These are phyloP conservation scores for Brienomyrus longianalis DNA, from an alignment of 2,113 vertebrate species.

Conservation along the genomic window DNA sequence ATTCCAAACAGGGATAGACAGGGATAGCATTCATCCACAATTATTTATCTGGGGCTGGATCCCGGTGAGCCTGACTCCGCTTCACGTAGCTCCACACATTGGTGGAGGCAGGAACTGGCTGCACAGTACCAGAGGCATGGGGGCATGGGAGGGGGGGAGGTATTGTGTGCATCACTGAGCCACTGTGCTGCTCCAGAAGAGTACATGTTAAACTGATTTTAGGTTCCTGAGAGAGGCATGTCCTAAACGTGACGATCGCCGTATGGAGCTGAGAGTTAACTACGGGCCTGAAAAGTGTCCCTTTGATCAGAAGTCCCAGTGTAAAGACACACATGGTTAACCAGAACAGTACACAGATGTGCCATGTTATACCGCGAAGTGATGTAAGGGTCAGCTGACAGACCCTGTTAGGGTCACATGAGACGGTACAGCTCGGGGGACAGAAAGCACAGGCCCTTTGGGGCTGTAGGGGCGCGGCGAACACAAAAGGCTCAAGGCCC, in stretches of 20 bases:
- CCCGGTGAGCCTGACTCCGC: background rate
- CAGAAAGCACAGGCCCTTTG: background rate
- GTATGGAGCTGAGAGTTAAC: background rate
- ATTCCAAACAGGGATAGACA: background rate
- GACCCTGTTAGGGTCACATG: background rate
- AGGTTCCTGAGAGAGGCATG: background rate
- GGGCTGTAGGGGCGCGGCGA: background rate
- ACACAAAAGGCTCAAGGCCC: background rate
- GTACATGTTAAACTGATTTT: background rate
- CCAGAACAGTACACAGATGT: background rate
- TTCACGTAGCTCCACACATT: background rate
- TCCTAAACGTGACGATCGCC: background rate
- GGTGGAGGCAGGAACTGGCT: background rate
- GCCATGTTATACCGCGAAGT: background rate
- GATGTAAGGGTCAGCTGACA: background rate
- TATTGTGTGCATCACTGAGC: background rate
- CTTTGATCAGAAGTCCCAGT: background rate
- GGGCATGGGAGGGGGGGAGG: background rate
- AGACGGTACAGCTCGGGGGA: background rate
- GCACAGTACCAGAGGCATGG: background rate
- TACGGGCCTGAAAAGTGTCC: background rate
- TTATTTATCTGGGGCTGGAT: background rate
- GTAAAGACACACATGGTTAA: background rate
- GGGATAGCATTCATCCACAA: background rate
- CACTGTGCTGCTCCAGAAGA: background rate